Conservation (phyloP, 2,113 vertebrate genomes). For the Falcunculus frontatus region DNA sequence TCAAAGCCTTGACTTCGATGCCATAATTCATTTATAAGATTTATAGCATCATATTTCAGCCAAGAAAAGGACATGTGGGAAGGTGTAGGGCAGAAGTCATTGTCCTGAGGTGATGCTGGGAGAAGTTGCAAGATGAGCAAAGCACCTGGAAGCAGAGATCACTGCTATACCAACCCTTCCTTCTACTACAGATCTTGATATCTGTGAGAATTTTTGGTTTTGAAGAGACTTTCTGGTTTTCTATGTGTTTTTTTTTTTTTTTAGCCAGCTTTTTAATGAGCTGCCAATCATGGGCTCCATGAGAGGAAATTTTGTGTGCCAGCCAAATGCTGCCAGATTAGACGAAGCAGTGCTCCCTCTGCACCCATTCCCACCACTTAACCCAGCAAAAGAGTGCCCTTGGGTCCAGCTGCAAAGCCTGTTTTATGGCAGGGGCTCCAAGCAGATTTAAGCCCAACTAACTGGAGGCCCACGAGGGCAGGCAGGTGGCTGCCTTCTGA, state of each 20-base stretch:
- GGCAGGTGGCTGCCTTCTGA: background rate
- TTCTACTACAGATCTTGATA: background rate
- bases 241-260: background rate
- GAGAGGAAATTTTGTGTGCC: background rate
- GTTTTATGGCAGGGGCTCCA: background rate
- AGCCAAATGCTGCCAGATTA: constrained; percentile 3
- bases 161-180: background rate
- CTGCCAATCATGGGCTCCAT: background rate
- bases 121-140: background rate
- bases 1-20: background rate
- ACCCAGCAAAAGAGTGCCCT: background rate
- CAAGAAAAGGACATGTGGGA: background rate
- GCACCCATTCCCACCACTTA: background rate
- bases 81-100: background rate
- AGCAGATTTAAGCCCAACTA: background rate
- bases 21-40: background rate
- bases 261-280: background rate
- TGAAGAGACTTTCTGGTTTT: background rate
- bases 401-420: background rate
- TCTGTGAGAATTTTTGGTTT: background rate
- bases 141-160: background rate
- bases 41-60: background rate
- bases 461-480: background rate
- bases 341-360: background rate
- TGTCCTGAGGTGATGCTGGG: fast-evolving